These are phyloP conservation scores for Zosterops hypoxanthus DNA, from an alignment of 2,113 vertebrate genomes.

Conservation along the genomic window DNA sequence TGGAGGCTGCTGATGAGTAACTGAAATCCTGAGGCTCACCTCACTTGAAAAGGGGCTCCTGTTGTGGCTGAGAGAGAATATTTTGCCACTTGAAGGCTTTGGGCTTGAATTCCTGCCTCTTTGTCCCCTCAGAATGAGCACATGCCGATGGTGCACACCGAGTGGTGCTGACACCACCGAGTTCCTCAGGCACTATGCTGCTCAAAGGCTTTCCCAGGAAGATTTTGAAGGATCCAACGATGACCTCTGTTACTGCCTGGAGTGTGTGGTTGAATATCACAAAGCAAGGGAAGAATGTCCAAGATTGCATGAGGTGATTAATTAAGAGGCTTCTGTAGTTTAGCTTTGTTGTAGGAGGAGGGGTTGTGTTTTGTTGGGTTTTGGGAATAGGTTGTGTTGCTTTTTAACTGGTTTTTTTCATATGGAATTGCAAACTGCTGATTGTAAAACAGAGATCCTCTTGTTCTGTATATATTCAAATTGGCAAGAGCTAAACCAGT, in stretches of 20 bases:
- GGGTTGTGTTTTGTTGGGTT: neutral
- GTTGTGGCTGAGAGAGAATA: neutral
- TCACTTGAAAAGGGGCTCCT: neutral
- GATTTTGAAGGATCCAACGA: slow-evolving; percentile 72
- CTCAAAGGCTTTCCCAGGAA: neutral
- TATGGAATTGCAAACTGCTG: neutral
- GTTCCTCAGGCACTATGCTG: slow-evolving; percentile 74
- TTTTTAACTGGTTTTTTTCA: neutral
- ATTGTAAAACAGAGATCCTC: neutral
- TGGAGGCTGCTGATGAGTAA: neutral
- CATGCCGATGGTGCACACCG: slow-evolving; percentile 84
- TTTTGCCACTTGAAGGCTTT: neutral
- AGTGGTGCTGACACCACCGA: slow-evolving; percentile 47
- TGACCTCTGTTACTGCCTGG: slow-evolving; percentile 83
- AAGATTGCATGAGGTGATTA: slow-evolving; percentile 75
- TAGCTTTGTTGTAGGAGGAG: neutral
- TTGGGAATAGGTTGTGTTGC: neutral
- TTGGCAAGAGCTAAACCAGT: neutral
- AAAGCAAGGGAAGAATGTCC: slow-evolving; percentile 75
- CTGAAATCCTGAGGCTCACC: neutral
- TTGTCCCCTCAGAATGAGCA: slow-evolving; percentile 77
- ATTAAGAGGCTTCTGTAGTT: neutral
- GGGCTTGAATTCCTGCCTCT: neutral
- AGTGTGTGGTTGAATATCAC: slow-evolving; percentile 87
- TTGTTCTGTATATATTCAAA: neutral